Conservation (phyloP, 2,113 vertebrate species). For the Empidonax traillii region DNA sequence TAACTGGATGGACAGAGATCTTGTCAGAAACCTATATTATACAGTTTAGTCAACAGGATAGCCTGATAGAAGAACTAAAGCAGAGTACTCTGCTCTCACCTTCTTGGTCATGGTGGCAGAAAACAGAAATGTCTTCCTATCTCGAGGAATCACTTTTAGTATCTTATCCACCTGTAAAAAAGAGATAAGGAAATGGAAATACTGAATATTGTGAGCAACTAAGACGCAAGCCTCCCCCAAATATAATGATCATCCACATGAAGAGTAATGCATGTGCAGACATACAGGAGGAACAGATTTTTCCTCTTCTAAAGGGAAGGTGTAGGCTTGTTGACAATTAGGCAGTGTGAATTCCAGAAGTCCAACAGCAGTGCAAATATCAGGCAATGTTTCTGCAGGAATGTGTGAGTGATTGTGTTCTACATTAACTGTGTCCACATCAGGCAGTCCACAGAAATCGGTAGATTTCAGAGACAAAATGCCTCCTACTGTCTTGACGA, state of each 20-base stretch:
- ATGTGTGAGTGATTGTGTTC: accelerated
- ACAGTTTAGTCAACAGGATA: neutral
- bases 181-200: neutral
- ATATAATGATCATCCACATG: neutral
- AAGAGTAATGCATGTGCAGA: neutral
- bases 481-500: neutral
- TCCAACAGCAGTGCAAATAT: neutral
- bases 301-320: neutral
- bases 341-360: neutral
- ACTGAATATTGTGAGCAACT: neutral
- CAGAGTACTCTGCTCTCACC: constrained; percentile 69
- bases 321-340: neutral
- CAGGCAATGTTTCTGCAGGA: neutral
- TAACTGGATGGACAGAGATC: neutral
- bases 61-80: neutral
- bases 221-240: neutral
- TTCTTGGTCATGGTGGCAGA: constrained; percentile 99
- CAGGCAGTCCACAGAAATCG: neutral
- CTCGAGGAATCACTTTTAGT: constrained; percentile 94
- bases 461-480: neutral
- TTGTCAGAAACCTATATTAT: neutral
- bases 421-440: neutral
- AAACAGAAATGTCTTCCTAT: constrained; percentile 92
- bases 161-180: constrained; percentile 93
- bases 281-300: neutral